Conservation (phyloP, 2,888 invertebrate genomes). For the Euclidia mi region DNA sequence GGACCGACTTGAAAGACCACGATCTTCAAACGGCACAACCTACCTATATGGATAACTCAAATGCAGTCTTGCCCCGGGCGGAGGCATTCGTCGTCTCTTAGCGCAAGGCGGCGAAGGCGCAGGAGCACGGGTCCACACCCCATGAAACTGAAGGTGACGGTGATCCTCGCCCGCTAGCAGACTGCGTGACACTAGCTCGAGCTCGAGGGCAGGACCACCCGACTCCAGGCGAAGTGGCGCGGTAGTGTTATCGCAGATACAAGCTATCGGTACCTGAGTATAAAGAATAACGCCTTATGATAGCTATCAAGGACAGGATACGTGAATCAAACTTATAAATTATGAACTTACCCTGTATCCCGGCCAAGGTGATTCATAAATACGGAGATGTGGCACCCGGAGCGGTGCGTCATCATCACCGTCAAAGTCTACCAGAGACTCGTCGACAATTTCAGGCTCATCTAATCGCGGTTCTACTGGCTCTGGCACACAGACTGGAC, state of each 20-base stretch:
- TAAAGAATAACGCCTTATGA: neutral
- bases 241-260: constrained; percentile 94
- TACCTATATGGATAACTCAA: constrained; percentile 80
- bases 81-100: constrained; percentile 63
- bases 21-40: no score
- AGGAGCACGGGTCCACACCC: constrained; percentile 80
- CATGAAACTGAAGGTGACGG: constrained; percentile 94
- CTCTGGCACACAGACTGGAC: constrained; percentile 82
- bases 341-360: constrained; percentile 89
- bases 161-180: constrained; percentile 95
- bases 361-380: constrained; percentile 93
- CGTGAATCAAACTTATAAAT: no score
- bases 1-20: no score
- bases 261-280: constrained; percentile 91
- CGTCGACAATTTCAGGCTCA: constrained; percentile 46
- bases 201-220: constrained; percentile 90
- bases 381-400: constrained; percentile 87
- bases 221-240: constrained; percentile 68
- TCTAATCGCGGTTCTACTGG: constrained; percentile 53
- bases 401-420: constrained; percentile 78
- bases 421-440: constrained; percentile 48
- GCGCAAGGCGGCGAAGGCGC: constrained; percentile 61
- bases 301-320: no score
- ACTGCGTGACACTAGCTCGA: constrained; percentile 93
- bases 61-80: constrained; percentile 72